Percentiles rank a stretch among this genome's conserved stretches.
These are phyloP conservation scores for Ctenochaetus hawaiiensis DNA, from an alignment of 2,797 vertebrate species.

Conservation along the genomic window DNA sequence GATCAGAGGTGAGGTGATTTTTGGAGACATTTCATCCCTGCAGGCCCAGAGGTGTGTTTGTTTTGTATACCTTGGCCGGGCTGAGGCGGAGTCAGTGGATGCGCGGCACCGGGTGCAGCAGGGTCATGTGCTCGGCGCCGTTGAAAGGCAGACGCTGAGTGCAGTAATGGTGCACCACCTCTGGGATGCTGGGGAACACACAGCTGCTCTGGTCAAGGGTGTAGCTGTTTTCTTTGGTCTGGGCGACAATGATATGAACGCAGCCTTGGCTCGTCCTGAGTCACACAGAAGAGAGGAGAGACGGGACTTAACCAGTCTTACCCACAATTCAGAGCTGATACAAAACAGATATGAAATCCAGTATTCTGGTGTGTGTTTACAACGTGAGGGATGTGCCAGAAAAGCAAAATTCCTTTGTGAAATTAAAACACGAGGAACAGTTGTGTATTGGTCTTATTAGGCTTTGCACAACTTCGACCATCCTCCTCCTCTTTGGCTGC, in stretches of 20 bases:
- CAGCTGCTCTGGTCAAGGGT: constrained; percentile 94
- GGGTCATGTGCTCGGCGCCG: constrained; percentile 94
- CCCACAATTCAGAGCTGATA: neutral
- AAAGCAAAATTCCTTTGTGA: neutral
- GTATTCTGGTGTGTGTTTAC: neutral
- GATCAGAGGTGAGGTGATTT: constrained; percentile 31
- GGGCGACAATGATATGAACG: constrained; percentile 96
- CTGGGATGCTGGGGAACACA: constrained; percentile 92
- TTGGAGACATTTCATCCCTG: constrained; percentile 20
- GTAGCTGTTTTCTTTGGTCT: constrained; percentile 94
- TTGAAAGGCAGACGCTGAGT: constrained; percentile 92
- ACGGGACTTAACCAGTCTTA: neutral
- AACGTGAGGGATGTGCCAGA: neutral
- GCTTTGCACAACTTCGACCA: neutral
- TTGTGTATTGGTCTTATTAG: neutral
- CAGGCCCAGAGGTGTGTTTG: constrained; percentile 39
- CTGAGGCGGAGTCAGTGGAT: constrained; percentile 69
- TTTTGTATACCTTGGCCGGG: constrained; percentile 23
- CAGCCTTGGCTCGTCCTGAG: constrained; percentile 92
- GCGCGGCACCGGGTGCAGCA: constrained; percentile 90
- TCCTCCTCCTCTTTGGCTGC: no score
- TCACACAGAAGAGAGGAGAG: constrained; percentile 3
- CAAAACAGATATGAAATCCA: neutral
- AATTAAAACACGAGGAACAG: neutral
- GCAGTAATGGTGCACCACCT: constrained; percentile 94